Evolutionary conservation across 2,113 vertebrate genomes (phyloP).

Genomic region (Seriola dumerili): DNA sequence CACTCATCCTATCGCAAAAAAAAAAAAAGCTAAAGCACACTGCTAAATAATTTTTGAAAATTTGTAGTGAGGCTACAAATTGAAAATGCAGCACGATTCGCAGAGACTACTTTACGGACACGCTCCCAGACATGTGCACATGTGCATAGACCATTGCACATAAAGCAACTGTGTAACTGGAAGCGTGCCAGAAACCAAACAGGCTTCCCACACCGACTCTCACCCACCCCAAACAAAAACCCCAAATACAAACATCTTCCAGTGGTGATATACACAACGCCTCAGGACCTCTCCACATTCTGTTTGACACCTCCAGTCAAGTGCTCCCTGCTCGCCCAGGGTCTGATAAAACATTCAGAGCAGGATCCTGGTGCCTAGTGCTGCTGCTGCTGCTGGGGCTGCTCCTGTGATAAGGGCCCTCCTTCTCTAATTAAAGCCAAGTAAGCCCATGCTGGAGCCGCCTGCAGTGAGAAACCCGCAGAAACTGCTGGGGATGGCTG

Average conservation of each 20-base stretch:
- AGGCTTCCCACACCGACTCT: neutral
- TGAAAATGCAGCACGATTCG: conserved; percentile 16
- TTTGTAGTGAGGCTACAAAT: neutral
- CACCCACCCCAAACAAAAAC: conserved; percentile 16
- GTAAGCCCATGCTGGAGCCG: conserved; percentile 65
- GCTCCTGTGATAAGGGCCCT: conserved; percentile 74
- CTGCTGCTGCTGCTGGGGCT: conserved; percentile 48
- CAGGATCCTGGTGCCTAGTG: conserved; percentile 58
- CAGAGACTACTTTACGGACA: conserved; percentile 13
- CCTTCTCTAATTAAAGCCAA: conserved; percentile 77
- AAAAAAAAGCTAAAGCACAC: neutral
- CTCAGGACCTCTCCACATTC: conserved; percentile 69
- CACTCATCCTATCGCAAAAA: neutral
- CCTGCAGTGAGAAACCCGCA: conserved; percentile 64
- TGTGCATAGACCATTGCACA: conserved; percentile 35
- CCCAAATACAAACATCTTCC: conserved; percentile 56
- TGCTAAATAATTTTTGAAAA: neutral
- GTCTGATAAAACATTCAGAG: conserved; percentile 80
- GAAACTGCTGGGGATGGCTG: conserved; percentile 70
- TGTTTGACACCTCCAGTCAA: conserved; percentile 74
- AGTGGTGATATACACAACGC: conserved; percentile 46
- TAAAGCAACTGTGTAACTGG: conserved; percentile 28
- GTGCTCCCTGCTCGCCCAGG: conserved; percentile 61
- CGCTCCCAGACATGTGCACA: conserved; percentile 35
- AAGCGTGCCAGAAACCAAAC: conserved; percentile 17